These are phyloP conservation scores for Periophthalmodon schlosseri DNA, from an alignment of 2,113 vertebrate species.

Conservation along the genomic window DNA sequence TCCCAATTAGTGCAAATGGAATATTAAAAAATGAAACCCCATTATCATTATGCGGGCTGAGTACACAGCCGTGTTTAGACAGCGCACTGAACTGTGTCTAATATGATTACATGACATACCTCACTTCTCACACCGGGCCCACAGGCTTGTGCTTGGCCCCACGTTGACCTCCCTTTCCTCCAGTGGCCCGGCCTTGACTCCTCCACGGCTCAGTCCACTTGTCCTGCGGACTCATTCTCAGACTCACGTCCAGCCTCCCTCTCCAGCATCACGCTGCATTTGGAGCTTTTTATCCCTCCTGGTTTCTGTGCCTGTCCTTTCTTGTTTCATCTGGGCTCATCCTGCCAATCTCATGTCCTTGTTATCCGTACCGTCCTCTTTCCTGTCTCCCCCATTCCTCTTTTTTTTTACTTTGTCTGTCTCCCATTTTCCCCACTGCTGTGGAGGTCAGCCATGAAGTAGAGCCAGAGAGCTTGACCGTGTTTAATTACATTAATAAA, in stretches of 20 bases:
- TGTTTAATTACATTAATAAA: constrained; percentile 80
- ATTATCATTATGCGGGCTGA: constrained; percentile 35
- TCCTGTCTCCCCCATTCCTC: constrained; percentile 5
- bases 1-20: background rate
- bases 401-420: constrained; percentile 14
- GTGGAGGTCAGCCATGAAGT: constrained; percentile 71
- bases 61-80: constrained; percentile 54
- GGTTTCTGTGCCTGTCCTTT: constrained; percentile 47
- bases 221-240: constrained; percentile 48
- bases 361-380: constrained; percentile 46
- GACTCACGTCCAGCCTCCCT: constrained; percentile 46
- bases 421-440: constrained; percentile 41
- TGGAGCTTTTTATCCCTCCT: constrained; percentile 54
- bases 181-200: constrained; percentile 55
- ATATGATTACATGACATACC: constrained; percentile 71
- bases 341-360: constrained; percentile 66
- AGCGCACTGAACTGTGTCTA: constrained; percentile 59
- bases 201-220: constrained; percentile 39
- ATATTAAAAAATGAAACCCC: constrained; percentile 18
- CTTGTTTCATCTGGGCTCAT: constrained; percentile 63
- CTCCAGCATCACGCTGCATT: constrained; percentile 54
- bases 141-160: constrained; percentile 48
- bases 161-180: constrained; percentile 55
- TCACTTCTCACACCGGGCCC: constrained; percentile 52
- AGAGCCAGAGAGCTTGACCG: constrained; percentile 61